Evolutionary conservation across 35 echinoderm and acorn worm species (phyloP).

Genomic region (Ophioderma brevispina): DNA sequence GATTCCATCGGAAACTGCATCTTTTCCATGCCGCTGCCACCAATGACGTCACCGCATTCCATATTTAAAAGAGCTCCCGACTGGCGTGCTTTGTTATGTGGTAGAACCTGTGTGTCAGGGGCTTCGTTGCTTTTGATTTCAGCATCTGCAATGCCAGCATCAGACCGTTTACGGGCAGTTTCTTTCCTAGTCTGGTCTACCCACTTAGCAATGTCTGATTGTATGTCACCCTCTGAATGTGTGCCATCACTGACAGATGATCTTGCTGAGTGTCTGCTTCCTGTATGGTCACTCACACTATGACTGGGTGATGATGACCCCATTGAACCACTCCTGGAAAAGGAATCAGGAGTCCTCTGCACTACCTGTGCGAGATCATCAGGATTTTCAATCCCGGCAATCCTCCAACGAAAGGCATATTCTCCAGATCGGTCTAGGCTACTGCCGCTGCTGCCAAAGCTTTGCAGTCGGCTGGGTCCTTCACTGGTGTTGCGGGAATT

Average conservation of each 20-base stretch:
- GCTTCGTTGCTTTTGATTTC: conserved; percentile 25
- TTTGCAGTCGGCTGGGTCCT: conserved; percentile 69
- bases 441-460: conserved; percentile 56
- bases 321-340: background rate
- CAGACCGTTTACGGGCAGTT: conserved; percentile 10
- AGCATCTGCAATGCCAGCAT: conserved; percentile 1
- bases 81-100: background rate
- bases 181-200: conserved; percentile 43
- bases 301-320: background rate
- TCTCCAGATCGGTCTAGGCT: conserved; percentile 46
- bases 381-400: background rate
- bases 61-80: conserved; percentile 4
- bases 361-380: background rate
- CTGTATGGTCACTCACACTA: background rate
- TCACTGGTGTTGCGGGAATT: conserved; percentile 65
- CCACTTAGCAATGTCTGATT: conserved; percentile 62
- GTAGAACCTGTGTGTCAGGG: background rate
- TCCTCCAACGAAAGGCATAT: background rate
- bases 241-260: conserved; percentile 1
- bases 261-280: background rate
- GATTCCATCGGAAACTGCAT: conserved; percentile 24
- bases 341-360: background rate
- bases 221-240: conserved; percentile 20
- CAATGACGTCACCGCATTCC: conserved; percentile 43
- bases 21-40: background rate